phyloP scores from a whole-genome alignment of 2,113 vertebrate genomes.

The Oreotrochilus melanogaster region DNA sequence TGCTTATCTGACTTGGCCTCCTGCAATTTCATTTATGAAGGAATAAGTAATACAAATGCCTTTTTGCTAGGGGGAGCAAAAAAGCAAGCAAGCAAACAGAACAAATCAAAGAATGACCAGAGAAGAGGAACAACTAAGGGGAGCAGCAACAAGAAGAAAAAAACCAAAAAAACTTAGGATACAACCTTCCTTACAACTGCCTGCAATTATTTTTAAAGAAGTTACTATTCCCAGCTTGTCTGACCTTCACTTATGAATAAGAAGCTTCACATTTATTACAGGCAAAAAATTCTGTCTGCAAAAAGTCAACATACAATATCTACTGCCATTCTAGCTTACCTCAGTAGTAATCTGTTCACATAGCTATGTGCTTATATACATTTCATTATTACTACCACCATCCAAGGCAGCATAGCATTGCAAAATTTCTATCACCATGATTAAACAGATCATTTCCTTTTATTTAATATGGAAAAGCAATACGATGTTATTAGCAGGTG shows the following conservation, averaged over 20 bases:
- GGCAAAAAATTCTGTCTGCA: background rate
- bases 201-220: background rate
- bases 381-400: background rate
- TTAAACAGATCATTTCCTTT: slow-evolving; percentile 77
- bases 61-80: background rate
- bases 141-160: rapidly evolving
- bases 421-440: slow-evolving; percentile 53
- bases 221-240: background rate
- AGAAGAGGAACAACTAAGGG: background rate
- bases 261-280: background rate
- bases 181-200: background rate
- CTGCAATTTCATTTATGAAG: background rate
- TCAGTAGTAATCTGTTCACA: background rate
- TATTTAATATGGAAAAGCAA: slow-evolving; percentile 64
- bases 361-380: background rate
- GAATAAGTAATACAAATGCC: background rate
- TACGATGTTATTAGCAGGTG: slow-evolving; percentile 73
- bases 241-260: background rate
- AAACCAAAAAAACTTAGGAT: background rate
- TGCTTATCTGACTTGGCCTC: background rate
- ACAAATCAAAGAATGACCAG: background rate
- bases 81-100: background rate
- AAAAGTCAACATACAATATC: background rate
- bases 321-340: background rate
- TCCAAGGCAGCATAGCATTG: background rate